Percentiles rank a stretch among this genome's conserved stretches.
phyloP scores from a whole-genome alignment of 2,113 vertebrate species.

The Hydrochoerus hydrochaeris region DNA sequence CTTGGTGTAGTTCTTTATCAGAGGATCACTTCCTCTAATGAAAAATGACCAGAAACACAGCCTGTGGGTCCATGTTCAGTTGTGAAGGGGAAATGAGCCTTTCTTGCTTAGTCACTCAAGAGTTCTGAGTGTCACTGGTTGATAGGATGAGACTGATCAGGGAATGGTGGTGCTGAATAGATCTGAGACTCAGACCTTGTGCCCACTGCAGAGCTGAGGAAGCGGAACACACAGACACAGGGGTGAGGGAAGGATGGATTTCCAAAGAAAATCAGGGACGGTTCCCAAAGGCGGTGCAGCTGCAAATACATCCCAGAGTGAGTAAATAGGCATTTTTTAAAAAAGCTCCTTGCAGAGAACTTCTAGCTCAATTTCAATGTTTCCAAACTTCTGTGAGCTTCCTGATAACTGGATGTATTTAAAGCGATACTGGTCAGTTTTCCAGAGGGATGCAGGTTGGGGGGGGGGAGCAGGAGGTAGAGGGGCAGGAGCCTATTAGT shows the following conservation, averaged over 20 bases:
- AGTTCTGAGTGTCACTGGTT: not conserved
- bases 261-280: not conserved
- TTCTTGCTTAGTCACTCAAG: not conserved
- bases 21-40: not conserved
- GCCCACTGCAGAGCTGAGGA: accelerated
- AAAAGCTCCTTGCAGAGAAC: not conserved
- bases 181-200: too few species aligned
- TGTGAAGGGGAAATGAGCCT: not conserved
- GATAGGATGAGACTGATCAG: not conserved
- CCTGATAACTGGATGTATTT: not conserved
- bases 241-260: not conserved
- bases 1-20: not conserved
- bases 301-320: accelerated
- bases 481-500: not conserved
- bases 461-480: not conserved
- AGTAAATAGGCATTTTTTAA: not conserved
- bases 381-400: conserved; percentile 27
- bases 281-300: not conserved
- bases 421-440: not conserved
- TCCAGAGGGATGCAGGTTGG: not conserved
- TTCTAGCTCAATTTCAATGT: not conserved
- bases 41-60: not conserved
- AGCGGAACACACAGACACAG: accelerated
- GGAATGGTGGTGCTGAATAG: not conserved
- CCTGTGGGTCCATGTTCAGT: not conserved